Evolutionary conservation across 1,140 invertebrate genomes (phyloP).

Genomic region (Zaprionus tsacasi): DNA sequence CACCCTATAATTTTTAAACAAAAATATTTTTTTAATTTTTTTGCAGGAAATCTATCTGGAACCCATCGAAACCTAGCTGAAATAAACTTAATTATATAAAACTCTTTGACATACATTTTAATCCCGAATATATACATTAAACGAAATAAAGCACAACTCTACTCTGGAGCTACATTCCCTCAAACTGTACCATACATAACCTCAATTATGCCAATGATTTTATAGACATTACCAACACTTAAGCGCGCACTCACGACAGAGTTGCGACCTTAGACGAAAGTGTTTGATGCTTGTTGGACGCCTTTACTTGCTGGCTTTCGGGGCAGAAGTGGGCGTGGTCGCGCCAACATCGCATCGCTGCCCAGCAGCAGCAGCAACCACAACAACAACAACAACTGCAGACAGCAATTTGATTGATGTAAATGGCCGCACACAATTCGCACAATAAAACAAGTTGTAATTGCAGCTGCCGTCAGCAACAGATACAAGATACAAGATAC

Average conservation of each 20-base stretch:
- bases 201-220: not conserved
- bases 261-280: not conserved
- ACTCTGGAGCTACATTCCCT: not conserved
- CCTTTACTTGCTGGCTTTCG: not conserved
- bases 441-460: slow-evolving; percentile 72
- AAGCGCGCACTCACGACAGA: not conserved
- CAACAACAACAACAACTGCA: slow-evolving; percentile 16
- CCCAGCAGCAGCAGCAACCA: slow-evolving; percentile 14
- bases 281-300: not conserved
- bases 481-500: slow-evolving; percentile 48
- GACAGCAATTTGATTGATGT: slow-evolving; percentile 67
- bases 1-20: no score
- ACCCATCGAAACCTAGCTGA: no score
- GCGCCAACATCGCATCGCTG: slow-evolving; percentile 47
- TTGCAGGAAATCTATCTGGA: no score
- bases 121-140: no score
- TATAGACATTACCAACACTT: not conserved
- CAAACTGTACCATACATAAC: not conserved
- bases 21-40: no score
- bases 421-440: slow-evolving; percentile 70
- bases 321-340: slow-evolving; percentile 31
- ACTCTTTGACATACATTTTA: no score
- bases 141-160: not conserved
- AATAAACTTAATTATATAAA: no score
- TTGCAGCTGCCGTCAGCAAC: slow-evolving; percentile 43